A percentile compares a stretch with the other conserved stretches of the same genome.
These are phyloP conservation scores for Clarias platycephalus DNA, from an alignment of 2,797 vertebrate genomes.

Conservation along the genomic window DNA sequence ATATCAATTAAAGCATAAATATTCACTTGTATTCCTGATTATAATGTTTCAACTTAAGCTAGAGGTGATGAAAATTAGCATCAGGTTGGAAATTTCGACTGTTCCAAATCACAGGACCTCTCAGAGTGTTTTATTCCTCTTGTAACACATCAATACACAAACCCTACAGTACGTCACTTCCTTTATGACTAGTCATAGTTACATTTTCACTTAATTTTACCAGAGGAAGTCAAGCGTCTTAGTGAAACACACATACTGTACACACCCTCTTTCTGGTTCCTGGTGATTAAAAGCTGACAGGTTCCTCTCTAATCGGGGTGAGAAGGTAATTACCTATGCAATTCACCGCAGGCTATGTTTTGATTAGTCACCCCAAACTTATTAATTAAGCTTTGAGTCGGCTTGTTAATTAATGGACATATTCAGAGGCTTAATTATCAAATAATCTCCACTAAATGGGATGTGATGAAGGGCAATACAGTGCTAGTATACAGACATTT, in stretches of 20 bases:
- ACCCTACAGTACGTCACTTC: no score
- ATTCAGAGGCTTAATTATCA: constrained; percentile 73
- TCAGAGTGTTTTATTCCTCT: neutral
- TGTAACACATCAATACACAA: no score
- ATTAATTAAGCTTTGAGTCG: constrained; percentile 75
- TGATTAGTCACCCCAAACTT: constrained; percentile 78
- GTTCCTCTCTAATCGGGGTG: neutral
- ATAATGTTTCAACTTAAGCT: neutral
- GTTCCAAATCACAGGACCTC: neutral
- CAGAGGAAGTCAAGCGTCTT: neutral
- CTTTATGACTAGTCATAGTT: neutral
- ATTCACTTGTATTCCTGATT: neutral
- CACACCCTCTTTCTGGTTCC: neutral
- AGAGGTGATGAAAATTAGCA: neutral
- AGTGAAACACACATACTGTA: neutral
- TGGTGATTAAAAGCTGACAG: neutral
- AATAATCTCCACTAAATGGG: constrained; percentile 65
- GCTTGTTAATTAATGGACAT: constrained; percentile 76
- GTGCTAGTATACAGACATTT: constrained; percentile 8
- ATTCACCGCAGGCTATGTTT: constrained; percentile 76
- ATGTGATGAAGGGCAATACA: constrained; percentile 59
- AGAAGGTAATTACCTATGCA: constrained; percentile 71
- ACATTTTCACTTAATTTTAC: neutral
- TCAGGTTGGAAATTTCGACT: neutral
- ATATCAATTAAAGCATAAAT: neutral